Base-by-base conservation (phyloP, 2,113 vertebrate genomes). In the Heterotis niloticus region DNA sequence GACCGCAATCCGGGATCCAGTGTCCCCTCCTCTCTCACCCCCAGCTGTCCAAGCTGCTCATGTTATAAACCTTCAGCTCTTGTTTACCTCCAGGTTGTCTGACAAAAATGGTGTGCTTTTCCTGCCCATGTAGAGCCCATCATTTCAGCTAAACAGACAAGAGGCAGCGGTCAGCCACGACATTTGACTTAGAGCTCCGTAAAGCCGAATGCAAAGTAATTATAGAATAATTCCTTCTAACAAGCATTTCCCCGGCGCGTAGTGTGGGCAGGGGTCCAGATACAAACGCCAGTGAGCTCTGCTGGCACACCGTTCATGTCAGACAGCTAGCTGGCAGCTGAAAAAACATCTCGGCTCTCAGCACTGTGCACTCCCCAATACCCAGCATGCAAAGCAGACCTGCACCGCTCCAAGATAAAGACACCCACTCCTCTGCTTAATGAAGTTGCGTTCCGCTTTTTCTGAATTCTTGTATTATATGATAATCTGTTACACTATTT, bases 401-500 rank as follows among this genome's bases (percentile, higher is more conserved):
- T 29, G 20, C 7, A 34, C 17, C 59, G n/a, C 4, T 76, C 56
- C 24, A 62, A 57, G 18, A 28, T 18, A 23, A 34, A 64, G 56
- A 57, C 24, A 34, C 34, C 59, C 52, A 26, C 20, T 52, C 44
- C 12, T 9, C 34, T 18, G 20, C 11, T 60, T 62, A 81, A 81
- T 79, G 79, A 79, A 81, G 74, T 72, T 64, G 29, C 79, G 64
- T 75, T 59, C 80, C 70, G 77, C 66, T 74, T 17, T 65, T 60
- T 26, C 57, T 81, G 80, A 78, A 83, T 80, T 82, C 78, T 56
- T 70, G 59, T 69, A 78, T 79, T 80, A 81, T 82, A 76, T 79
- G 77, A 78, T 83, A 86, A 84, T 83, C 77, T 79, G 80, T 83
- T 83, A 80, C 79, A 59, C 75, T 82, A 73, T 67, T 76, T 67